Evolutionary conservation across 2,888 invertebrate species (phyloP).

Genomic region (Ichneumoninae sp.): DNA sequence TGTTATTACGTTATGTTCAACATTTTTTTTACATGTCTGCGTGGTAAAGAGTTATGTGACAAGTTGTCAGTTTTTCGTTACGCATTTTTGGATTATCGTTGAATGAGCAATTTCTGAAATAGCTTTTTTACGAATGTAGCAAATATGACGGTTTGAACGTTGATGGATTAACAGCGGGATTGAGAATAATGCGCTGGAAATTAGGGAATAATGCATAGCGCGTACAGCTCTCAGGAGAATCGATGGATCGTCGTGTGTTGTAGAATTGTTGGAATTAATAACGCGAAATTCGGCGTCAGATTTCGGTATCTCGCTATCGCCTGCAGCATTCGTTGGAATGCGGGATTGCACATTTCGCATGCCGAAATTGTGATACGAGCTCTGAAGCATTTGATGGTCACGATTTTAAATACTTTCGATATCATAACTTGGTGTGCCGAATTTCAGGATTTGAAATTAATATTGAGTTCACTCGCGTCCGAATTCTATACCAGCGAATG

Average conservation of each 20-base stretch:
- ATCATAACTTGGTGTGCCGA: background rate
- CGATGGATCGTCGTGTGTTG: background rate
- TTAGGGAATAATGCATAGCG: background rate
- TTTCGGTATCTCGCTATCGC: constrained; percentile 3
- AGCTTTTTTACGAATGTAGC: background rate
- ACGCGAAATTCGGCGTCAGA: background rate
- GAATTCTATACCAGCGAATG: background rate
- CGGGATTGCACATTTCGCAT: background rate
- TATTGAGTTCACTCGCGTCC: background rate
- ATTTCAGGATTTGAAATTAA: background rate
- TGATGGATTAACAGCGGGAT: background rate
- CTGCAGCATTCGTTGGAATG: background rate
- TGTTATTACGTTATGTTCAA: too few species aligned
- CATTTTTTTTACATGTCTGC: too few species aligned
- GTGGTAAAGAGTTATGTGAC: too few species aligned
- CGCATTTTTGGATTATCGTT: background rate
- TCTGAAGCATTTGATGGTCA: background rate
- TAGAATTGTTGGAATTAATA: background rate
- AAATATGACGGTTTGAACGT: background rate
- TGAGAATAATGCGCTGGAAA: background rate
- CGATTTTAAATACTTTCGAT: background rate
- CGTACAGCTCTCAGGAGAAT: background rate
- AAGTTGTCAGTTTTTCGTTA: background rate
- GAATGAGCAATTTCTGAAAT: background rate
- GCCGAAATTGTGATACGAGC: background rate